A percentile compares a stretch with the other conserved stretches of the same genome.
These are phyloP conservation scores for Marcusenius ussheri DNA, from an alignment of 2,113 vertebrate genomes.

Conservation along the genomic window DNA sequence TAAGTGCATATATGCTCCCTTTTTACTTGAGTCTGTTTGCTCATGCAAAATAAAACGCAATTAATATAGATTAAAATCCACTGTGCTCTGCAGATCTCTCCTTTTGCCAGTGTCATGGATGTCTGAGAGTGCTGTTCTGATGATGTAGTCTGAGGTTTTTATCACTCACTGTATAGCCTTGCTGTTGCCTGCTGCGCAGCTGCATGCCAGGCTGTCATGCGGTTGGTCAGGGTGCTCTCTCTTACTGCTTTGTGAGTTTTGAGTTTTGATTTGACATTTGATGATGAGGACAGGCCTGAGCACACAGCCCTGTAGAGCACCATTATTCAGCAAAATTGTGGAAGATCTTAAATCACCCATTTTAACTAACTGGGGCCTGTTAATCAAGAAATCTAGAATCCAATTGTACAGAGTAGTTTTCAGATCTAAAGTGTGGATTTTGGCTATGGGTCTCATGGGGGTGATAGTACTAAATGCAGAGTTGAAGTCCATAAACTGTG, in stretches of 20 bases:
- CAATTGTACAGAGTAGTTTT: background rate
- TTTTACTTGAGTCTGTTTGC: too few relatives aligned
- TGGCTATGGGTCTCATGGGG: background rate
- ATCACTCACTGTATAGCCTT: too few relatives aligned
- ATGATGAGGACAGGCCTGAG: background rate
- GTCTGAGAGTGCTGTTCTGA: too few relatives aligned
- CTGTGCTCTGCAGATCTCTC: too few relatives aligned
- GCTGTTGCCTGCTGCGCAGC: too few relatives aligned
- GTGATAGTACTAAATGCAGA: background rate
- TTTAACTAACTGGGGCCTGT: background rate
- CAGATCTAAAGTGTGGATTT: background rate
- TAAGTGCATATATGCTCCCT: too few relatives aligned
- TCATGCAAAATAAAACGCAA: too few relatives aligned
- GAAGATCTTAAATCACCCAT: background rate
- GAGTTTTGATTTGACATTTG: background rate
- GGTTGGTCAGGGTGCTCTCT: too few relatives aligned
- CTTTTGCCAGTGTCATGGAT: too few relatives aligned
- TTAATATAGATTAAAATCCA: too few relatives aligned
- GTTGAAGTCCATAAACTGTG: background rate
- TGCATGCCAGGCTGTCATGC: too few relatives aligned
- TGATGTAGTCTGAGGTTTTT: too few relatives aligned
- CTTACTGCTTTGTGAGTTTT: background rate
- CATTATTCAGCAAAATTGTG: background rate
- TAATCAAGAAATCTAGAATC: background rate
- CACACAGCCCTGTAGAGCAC: background rate